Conservation (phyloP, 2,113 vertebrate species). For the Cyprinodon variegatus region DNA sequence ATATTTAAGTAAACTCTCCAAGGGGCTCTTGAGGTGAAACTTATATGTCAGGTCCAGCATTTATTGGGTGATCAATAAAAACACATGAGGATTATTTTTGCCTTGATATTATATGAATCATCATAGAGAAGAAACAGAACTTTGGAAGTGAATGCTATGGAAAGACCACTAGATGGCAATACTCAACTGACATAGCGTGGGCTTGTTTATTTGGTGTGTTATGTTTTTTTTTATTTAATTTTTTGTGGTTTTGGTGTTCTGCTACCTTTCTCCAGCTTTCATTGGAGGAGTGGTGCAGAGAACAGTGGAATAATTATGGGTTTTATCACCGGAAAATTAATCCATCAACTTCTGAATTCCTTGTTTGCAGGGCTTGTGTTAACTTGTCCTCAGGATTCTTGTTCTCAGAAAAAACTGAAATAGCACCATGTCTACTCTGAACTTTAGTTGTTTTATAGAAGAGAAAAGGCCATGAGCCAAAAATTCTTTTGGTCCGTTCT, state of each 20-base stretch:
- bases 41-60: neutral
- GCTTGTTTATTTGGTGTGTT: constrained; percentile 1
- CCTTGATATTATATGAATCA: constrained; percentile 17
- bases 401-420: neutral
- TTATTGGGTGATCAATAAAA: constrained; percentile 3
- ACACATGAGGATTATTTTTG: neutral
- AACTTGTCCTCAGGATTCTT: neutral
- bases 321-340: neutral
- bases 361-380: neutral
- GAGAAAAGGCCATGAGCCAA: neutral
- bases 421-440: neutral
- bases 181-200: neutral
- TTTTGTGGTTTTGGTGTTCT: neutral
- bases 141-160: neutral
- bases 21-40: neutral
- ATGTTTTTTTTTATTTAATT: no score
- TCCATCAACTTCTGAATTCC: neutral
- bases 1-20: neutral
- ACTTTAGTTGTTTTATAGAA: neutral
- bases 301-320: no score
- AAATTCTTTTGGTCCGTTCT: no score
- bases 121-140: neutral
- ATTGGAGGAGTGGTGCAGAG: no score
- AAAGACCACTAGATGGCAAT: constrained; percentile 47
- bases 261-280: neutral